phyloP scores from a whole-genome alignment of 2,113 vertebrate species.

The Ptilonorhynchus violaceus region DNA sequence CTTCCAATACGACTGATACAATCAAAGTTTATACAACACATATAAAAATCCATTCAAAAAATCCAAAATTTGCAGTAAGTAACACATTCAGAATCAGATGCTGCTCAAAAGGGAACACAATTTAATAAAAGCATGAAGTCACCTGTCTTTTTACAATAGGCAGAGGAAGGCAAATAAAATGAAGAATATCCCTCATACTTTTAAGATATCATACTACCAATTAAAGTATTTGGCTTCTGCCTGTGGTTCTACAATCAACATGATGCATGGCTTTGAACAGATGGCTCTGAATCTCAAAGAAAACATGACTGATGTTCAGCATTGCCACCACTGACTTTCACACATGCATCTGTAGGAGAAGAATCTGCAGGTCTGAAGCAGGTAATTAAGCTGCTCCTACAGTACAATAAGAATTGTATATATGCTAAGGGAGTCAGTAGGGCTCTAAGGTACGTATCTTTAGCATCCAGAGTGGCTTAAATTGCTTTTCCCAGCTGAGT shows the following conservation, averaged over 20 bases:
- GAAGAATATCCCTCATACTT: background rate
- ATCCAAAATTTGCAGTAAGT: background rate
- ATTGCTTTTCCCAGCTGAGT: background rate
- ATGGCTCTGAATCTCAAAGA: background rate
- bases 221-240: background rate
- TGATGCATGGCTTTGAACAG: background rate
- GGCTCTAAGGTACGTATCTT: background rate
- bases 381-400: background rate
- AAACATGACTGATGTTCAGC: background rate
- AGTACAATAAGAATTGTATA: background rate
- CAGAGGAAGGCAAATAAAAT: background rate
- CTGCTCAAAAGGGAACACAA: background rate
- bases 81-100: background rate
- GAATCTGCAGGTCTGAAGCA: background rate
- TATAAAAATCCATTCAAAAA: background rate
- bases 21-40: background rate
- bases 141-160: background rate
- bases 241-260: background rate
- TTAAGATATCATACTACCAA: background rate
- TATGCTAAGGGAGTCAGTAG: background rate
- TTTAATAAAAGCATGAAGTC: background rate
- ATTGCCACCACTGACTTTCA: background rate
- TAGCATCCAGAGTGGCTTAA: background rate
- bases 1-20: background rate
- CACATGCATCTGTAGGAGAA: background rate